Conservation (phyloP, 2,888 invertebrate species). For the Cephus pulcher region DNA sequence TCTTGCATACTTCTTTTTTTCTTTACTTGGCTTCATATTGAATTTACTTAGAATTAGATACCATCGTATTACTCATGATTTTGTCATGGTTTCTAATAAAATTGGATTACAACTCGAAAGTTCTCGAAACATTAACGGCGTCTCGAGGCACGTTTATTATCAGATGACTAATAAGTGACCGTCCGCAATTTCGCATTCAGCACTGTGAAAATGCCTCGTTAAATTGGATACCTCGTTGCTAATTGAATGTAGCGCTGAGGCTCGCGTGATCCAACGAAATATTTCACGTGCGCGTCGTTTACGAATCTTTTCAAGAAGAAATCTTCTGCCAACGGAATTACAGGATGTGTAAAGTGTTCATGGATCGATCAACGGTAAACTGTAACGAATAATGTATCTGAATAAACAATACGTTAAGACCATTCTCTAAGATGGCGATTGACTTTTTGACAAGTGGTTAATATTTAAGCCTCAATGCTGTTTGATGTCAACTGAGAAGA, state of each 20-base stretch:
- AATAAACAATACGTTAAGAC: not conserved
- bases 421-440: not conserved
- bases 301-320: not conserved
- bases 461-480: not conserved
- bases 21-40: not conserved
- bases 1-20: not conserved
- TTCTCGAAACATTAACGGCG: not conserved
- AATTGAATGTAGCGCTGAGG: not conserved
- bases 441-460: not conserved
- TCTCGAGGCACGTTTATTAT: not conserved
- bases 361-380: not conserved
- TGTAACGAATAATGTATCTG: not conserved
- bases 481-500: not conserved
- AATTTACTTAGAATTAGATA: not conserved
- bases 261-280: not conserved
- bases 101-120: not conserved
- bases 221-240: not conserved
- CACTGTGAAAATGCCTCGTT: not conserved
- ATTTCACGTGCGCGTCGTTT: not conserved
- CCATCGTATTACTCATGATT: not conserved
- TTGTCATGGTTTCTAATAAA: not conserved
- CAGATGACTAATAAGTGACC: not conserved
- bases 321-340: not conserved
- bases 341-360: not conserved
- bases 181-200: not conserved